Evolutionary conservation across 2,888 invertebrate genomes (phyloP), one percentile per base, ranked within the genome.

Genomic region (Ligdia adustata): DNA sequence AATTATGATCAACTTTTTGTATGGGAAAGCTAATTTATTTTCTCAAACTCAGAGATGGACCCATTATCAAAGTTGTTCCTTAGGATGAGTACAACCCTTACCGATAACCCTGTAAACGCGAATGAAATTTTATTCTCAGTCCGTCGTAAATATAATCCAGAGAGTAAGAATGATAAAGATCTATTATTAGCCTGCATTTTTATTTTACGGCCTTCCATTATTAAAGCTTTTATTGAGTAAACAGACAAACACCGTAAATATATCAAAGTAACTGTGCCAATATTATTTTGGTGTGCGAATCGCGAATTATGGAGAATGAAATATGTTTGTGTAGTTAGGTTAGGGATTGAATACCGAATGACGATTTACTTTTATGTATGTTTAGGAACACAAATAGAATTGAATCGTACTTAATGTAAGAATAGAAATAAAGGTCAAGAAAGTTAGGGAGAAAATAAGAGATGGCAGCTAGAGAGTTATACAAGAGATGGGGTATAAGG

Each of bases 231-330:
- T 63, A 60, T 62, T 57, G 61, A 39, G 52, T 66, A 72, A 73
- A 70, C 70, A 69, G 64, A 69, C 62, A 72, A 72, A 70, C 67
- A 69, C 62, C 69, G 62, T 76, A 77, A 78, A 79, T 68, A 73
- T 65, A 62, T 70, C 64, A 57, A 57, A 60, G 62, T 58, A 56
- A 57, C 72, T 64, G 59, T 55, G 72, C 69, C 71, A 74, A 77
- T 74, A 75, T 75, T 79, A 78, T 75, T 73, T 69, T 53, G 52
- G 69, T 62, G 33, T 57, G 46, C 39, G 27, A 24, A 9, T 22
- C 18, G 31, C 35, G 31, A 43, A 20, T 43, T 18, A 39, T 51
- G 45, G 34, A 40, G 4, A 29, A 16, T 35, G 26, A 32, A 34
- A 42, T 33, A 32, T 41, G 29, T 32, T 41, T 41, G 26, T 26